Evolutionary conservation across 1,140 invertebrate genomes (phyloP).

Genomic region (Apocrypta bakeri): DNA sequence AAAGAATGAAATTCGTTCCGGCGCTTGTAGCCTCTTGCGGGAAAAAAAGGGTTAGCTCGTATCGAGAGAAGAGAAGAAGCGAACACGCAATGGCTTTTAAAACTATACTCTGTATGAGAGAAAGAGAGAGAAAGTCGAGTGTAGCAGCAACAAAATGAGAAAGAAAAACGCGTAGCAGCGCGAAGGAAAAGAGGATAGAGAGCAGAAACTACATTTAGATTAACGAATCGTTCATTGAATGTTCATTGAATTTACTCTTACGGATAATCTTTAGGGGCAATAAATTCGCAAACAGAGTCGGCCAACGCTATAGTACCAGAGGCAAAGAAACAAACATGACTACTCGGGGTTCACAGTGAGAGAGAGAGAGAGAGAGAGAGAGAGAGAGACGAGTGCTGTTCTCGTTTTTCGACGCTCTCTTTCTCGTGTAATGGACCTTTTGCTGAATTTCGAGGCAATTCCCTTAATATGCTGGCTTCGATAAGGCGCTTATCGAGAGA

Average conservation of each 20-base stretch:
- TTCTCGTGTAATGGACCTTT: constrained; percentile 48
- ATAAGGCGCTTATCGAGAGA: constrained; percentile 51
- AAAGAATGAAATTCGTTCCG: constrained; percentile 3
- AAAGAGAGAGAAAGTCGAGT: no score
- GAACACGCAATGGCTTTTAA: constrained; percentile 38
- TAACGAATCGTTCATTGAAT: constrained; percentile 48
- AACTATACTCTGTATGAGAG: no score
- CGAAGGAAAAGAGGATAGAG: constrained; percentile 20
- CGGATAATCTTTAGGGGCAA: constrained; percentile 53
- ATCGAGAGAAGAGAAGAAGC: background rate
- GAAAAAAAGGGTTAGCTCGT: background rate
- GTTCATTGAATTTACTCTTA: constrained; percentile 54
- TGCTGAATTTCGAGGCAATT: constrained; percentile 57
- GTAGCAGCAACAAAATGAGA: background rate
- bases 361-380: background rate
- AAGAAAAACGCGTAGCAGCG: background rate
- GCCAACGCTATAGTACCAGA: constrained; percentile 5
- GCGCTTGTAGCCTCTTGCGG: background rate
- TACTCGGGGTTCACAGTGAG: background rate
- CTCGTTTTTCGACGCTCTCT: constrained; percentile 25
- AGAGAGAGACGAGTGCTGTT: background rate
- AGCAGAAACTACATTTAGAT: constrained; percentile 50
- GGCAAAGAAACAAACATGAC: constrained; percentile 31
- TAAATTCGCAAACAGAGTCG: constrained; percentile 50
- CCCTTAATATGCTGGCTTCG: constrained; percentile 51